Percentiles rank a stretch among this genome's conserved stretches.
These are phyloP conservation scores for Neopipo cinnamomea DNA, from an alignment of 2,113 vertebrate species.

Conservation along the genomic window DNA sequence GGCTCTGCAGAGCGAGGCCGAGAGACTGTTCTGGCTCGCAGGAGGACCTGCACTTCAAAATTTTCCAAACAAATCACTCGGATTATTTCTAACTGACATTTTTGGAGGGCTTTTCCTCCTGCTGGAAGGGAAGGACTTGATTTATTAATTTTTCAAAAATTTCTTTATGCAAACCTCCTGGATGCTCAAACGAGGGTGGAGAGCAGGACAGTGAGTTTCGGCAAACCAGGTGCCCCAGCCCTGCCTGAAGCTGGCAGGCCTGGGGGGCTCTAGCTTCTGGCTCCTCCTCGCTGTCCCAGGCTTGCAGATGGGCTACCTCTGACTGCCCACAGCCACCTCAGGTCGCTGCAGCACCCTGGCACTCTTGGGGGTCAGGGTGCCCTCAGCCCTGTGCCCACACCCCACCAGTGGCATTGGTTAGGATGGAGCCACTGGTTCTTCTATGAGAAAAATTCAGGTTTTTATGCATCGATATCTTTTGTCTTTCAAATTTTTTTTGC, in stretches of 20 bases:
- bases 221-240: background rate
- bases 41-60: background rate
- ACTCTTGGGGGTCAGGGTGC: background rate
- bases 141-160: background rate
- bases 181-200: background rate
- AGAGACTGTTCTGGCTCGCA: background rate
- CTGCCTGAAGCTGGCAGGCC: background rate
- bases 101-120: conserved; percentile 9
- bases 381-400: background rate
- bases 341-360: background rate
- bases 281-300: rapidly evolving
- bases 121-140: background rate
- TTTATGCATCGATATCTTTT: background rate
- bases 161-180: background rate
- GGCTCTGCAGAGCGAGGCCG: background rate
- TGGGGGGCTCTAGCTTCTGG: background rate
- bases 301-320: background rate
- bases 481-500: background rate
- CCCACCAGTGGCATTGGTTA: background rate
- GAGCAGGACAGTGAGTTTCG: background rate
- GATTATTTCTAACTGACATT: conserved; percentile 43
- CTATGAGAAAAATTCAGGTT: background rate
- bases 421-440: background rate
- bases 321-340: background rate
- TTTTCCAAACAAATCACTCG: conserved; percentile 54